These are phyloP conservation scores for Cosmopolites sordidus DNA, from an alignment of 2,888 invertebrate genomes.

Conservation along the genomic window DNA sequence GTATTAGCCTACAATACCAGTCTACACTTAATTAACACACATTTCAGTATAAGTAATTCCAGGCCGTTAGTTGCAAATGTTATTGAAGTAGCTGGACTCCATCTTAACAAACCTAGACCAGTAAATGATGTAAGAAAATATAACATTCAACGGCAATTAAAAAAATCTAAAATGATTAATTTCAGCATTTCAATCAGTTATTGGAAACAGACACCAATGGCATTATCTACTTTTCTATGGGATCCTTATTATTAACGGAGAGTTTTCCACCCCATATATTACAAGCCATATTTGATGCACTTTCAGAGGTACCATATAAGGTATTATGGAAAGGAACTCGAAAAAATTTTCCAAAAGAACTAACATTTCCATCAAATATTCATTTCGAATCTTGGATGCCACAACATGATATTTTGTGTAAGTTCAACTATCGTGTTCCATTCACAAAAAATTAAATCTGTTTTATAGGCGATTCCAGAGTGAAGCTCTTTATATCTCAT, in stretches of 20 bases:
- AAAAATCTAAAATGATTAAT: not conserved
- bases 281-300: constrained; percentile 51
- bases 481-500: constrained; percentile 51
- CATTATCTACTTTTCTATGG: constrained; percentile 58
- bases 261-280: constrained; percentile 51
- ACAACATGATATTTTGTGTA: constrained; percentile 55
- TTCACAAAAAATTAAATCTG: not conserved
- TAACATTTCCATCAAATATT: constrained; percentile 50
- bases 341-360: constrained; percentile 48
- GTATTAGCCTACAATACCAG: constrained; percentile 52
- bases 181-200: not conserved
- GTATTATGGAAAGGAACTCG: constrained; percentile 56
- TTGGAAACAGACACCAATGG: constrained; percentile 31
- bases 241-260: constrained; percentile 56
- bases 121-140: constrained; percentile 47
- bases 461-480: constrained; percentile 16
- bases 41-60: constrained; percentile 55
- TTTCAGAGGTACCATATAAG: constrained; percentile 53
- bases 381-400: constrained; percentile 56
- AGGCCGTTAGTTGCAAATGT: constrained; percentile 54
- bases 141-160: not conserved
- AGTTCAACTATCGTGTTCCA: constrained; percentile 21
- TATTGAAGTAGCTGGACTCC: constrained; percentile 57
- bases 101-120: constrained; percentile 48
- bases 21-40: constrained; percentile 54